Evolutionary conservation across 2,888 invertebrate species (phyloP), one percentile per base, ranked within the genome.

Genomic region (Pardosa pseudoannulata): DNA sequence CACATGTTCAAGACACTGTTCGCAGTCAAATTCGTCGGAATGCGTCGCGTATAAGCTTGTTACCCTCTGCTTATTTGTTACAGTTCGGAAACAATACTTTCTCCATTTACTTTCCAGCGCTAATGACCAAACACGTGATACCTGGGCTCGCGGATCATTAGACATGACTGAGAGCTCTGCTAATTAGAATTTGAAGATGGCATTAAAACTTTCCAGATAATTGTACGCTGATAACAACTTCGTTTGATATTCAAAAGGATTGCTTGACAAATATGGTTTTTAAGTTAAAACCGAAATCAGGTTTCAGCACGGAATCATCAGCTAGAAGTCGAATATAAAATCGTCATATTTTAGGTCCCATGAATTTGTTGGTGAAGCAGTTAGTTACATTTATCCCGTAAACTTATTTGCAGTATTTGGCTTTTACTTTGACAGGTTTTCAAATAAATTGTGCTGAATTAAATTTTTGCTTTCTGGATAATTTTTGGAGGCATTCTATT

Each of bases 111-210:
- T 46, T 46, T 46, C 11, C 16, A n/a, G 46, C 56, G 11, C 56
- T 56, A 56, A 56, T 56, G 56, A 56, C 56, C 56, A 23, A 56
- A 56, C 23, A 56, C 56, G 11, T 56, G 56, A 56, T 56, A 56
- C 56, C 56, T 56, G 56, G 46, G 56, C 56, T 56, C 1, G 23
- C 23, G 23, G 23, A 56, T 56, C 56, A 56, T 56, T 56, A 56
- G 56, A 56, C 56, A 56, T 23, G 56, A 56, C 23, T 56, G 56
- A 56, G 56, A 23, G 23, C 23, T 56, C 56, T 23, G 56, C 56
- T 56, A 56, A 56, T 56, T 56, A 56, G 56, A 23, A 56, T 56
- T 56, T 23, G 23, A 56, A 56, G 56, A 56, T 56, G 56, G 56
- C 56, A 56, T 56, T 56, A 56, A 56, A 56, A 5, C 23, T 56